Evolutionary conservation across 2,113 vertebrate species (phyloP).

Genomic region (Mormyrus lacerda): DNA sequence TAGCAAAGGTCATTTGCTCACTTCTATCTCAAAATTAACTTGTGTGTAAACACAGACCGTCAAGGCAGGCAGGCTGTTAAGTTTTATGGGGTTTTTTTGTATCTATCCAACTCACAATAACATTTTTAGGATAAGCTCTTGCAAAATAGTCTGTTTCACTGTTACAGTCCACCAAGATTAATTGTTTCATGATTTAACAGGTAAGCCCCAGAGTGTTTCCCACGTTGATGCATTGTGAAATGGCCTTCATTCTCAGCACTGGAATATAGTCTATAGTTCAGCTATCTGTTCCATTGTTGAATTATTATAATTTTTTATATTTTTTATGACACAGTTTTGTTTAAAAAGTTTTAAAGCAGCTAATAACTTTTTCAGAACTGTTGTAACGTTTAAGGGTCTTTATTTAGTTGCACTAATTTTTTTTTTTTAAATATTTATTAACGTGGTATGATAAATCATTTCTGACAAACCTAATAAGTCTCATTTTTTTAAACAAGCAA

Average conservation of each 20-base stretch:
- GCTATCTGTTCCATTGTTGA: not conserved
- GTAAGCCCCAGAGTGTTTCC: not conserved
- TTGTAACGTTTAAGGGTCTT: conserved; percentile 16
- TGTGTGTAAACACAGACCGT: not conserved
- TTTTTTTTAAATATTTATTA: conserved; percentile 6
- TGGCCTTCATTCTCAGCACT: not conserved
- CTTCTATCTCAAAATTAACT: not conserved
- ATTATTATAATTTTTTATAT: not conserved
- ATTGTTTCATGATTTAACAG: not conserved
- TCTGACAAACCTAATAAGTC: conserved; percentile 16
- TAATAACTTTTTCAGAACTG: conserved; percentile 4
- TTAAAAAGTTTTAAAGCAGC: conserved; percentile 18
- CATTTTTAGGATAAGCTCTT: not conserved
- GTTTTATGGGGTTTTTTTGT: not conserved
- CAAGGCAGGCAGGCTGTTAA: not conserved
- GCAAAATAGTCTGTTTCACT: not conserved
- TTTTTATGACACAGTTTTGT: conserved; percentile 16
- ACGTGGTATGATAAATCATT: conserved; percentile 12
- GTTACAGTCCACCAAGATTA: not conserved
- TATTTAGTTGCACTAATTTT: conserved; percentile 22
- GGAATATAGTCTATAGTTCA: not conserved
- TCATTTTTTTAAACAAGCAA: conserved; percentile 36
- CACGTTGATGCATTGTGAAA: not conserved
- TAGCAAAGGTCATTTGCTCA: not conserved
- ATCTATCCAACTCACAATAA: not conserved